Evolutionary conservation across 2,888 invertebrate species (phyloP), one percentile per base, ranked within the genome.

Genomic region (Phyllotreta striolata): DNA sequence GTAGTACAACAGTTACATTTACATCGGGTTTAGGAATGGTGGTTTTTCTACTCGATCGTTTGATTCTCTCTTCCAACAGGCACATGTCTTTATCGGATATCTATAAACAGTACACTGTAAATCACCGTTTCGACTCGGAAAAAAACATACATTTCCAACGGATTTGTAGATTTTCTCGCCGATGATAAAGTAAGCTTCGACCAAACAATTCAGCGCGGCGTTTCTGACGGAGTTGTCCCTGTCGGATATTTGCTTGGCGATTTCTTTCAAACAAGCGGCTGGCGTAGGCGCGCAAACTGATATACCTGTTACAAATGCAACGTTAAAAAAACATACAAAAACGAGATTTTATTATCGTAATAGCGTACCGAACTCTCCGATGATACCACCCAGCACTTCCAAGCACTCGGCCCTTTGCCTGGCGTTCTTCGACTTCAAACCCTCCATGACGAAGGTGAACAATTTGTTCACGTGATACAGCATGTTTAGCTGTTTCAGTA

Each of bases 361-460:
- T 44, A 44, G 14, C 39, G 13, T 75, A 76, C 96, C 96, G 80
- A 91, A 94, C 47, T 86, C 88, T 80, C 94, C 94, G 58, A 98
- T 91, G 58, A 97, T 84, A 63, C 88, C 88, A 0, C 93, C 91
- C 76, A 98, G 86, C 79, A 96, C 94, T 73, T 97, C 97, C 61
- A 99, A 84, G 79, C 98, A 98, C 82, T 98, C 98, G 83, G 96
- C 92, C 76, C 98, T 87, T 80, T 98, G 98, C 44, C 98, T 87
- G 0, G 98, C 94, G 81, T 98, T 98, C 82, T 99, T 99, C 0
- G 97, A 96, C 78, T 96, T 96, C 9, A 98, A 82, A 1, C 97
- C 98, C 73, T 98, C 98, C 90, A 97, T 93, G 12, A 98, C 84
- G 73, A 92, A 94, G 0, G 90, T 88, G 77, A 96, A 97, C 68